Evolutionary conservation across 1,140 invertebrate genomes (phyloP).

Genomic region (Lordiphosa mommai): DNA sequence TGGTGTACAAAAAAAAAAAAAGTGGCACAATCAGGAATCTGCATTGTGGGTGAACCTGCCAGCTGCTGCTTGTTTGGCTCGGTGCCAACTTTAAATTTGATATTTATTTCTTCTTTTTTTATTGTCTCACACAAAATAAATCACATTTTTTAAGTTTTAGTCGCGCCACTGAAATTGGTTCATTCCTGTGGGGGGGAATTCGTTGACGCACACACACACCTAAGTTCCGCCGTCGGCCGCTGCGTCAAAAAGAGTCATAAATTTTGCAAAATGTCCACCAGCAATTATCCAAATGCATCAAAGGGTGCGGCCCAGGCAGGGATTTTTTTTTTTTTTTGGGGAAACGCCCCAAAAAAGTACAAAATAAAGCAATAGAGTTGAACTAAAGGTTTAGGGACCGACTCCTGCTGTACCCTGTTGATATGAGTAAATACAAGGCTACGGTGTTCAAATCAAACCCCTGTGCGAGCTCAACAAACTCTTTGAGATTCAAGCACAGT

Average conservation of each 20-base stretch:
- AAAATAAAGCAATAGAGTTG: too few species aligned
- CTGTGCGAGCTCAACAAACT: too few species aligned
- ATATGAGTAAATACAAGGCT: too few species aligned
- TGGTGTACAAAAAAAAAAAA: slow-evolving; percentile 11
- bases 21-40: slow-evolving; percentile 11
- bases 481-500: too few species aligned
- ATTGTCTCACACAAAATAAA: slow-evolving; percentile 28
- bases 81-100: slow-evolving; percentile 39
- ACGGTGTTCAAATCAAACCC: too few species aligned
- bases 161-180: slow-evolving; percentile 24
- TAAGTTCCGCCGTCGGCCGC: slow-evolving; percentile 20
- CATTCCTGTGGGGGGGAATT: slow-evolving; percentile 18
- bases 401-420: too few species aligned
- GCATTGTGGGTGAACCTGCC: slow-evolving; percentile 1
- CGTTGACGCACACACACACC: slow-evolving; percentile 29
- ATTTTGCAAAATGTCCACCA: slow-evolving; percentile 49
- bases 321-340: slow-evolving; percentile 1
- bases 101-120: slow-evolving; percentile 10
- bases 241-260: slow-evolving; percentile 37
- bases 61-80: slow-evolving; percentile 24
- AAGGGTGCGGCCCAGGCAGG: slow-evolving; percentile 37
- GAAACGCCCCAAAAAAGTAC: too few species aligned
- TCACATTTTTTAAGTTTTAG: slow-evolving; percentile 27
- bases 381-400: too few species aligned
- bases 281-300: slow-evolving; percentile 31